Conservation (phyloP, 2,113 vertebrate species). For the Willisornis vidua region DNA sequence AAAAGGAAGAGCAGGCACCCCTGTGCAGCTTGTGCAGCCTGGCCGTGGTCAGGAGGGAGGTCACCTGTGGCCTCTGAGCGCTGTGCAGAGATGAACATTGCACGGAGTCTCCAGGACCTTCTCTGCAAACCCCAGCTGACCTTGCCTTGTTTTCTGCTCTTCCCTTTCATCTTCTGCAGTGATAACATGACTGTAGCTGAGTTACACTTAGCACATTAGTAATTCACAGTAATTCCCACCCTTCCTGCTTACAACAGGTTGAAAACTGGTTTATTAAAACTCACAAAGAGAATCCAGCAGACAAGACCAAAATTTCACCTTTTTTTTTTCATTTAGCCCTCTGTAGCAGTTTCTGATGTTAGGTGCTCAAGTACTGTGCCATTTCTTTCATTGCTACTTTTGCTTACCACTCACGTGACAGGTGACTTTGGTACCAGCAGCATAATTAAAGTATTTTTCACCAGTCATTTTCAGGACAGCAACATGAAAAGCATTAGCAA, state of each 20-base stretch:
- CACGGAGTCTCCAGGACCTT: not conserved
- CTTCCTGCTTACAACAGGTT: not conserved
- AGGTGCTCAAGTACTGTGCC: not conserved
- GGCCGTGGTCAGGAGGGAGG: not conserved
- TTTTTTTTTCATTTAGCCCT: not conserved
- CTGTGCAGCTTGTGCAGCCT: fast-evolving
- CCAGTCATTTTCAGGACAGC: not conserved
- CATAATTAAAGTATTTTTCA: not conserved
- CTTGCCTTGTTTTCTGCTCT: not conserved
- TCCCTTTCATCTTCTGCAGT: not conserved
- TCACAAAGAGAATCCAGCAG: not conserved
- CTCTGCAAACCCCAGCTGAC: not conserved
- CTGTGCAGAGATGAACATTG: not conserved
- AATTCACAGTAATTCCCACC: not conserved
- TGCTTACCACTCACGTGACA: not conserved
- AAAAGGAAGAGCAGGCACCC: not conserved
- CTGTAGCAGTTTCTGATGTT: not conserved
- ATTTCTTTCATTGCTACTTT: not conserved
- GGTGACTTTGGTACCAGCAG: not conserved
- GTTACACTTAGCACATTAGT: not conserved
- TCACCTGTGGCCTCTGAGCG: not conserved
- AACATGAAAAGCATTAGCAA: not conserved
- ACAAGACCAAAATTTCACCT: not conserved
- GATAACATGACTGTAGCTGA: not conserved
- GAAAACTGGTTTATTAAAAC: not conserved